Evolutionary conservation across 2,113 vertebrate genomes (phyloP).

Genomic region (Jaculus jaculus): DNA sequence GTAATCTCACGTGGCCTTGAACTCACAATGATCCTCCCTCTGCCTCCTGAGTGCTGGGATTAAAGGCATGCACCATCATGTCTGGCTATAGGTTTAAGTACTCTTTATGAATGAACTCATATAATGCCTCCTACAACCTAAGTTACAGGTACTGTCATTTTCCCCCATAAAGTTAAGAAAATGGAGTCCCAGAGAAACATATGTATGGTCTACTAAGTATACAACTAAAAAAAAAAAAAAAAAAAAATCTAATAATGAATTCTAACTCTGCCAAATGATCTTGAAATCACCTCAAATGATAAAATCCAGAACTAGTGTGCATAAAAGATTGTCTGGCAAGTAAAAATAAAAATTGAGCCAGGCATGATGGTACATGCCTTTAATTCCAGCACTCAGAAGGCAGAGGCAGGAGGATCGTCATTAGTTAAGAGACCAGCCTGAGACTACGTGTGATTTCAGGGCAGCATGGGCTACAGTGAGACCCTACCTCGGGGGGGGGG

Average conservation of each 20-base stretch:
- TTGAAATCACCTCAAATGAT: slow-evolving; percentile 18
- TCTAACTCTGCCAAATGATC: slow-evolving; percentile 13
- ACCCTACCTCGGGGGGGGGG: no score
- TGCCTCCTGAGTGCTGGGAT: no score
- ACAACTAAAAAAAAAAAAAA: slow-evolving; percentile 12
- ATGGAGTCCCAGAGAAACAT: not conserved
- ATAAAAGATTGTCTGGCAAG: slow-evolving; percentile 11
- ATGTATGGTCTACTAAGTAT: not conserved
- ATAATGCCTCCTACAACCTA: not conserved
- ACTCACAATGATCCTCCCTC: no score
- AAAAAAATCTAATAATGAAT: not conserved
- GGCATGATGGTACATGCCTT: not conserved
- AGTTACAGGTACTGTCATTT: slow-evolving; percentile 18
- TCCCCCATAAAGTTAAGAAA: not conserved
- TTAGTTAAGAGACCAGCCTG: no score
- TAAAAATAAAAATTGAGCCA: slow-evolving; percentile 4
- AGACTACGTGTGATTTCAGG: no score
- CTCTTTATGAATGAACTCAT: slow-evolving; percentile 16
- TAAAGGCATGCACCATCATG: no score
- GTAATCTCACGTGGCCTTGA: no score
- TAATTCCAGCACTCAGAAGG: no score
- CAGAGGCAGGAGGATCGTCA: no score
- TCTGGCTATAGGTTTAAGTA: not conserved
- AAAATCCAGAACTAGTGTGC: slow-evolving; percentile 42
- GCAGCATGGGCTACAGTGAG: no score